Percentiles rank a stretch among this genome's conserved stretches.
phyloP scores from a whole-genome alignment of 2,113 vertebrate species.

The Grus americana region DNA sequence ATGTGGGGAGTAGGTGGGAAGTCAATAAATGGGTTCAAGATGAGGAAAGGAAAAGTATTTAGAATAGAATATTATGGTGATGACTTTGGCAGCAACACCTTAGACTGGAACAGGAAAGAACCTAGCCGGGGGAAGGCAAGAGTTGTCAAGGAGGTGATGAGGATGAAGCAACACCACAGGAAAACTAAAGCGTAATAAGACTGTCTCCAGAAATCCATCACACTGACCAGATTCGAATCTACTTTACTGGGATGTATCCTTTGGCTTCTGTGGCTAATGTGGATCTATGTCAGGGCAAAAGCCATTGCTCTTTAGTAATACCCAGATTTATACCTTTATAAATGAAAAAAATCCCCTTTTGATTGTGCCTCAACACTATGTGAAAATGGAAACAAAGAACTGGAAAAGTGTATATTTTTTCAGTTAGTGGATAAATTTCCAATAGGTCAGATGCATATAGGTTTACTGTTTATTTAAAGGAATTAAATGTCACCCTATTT shows the following conservation, averaged over 20 bases:
- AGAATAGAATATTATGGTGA: not conserved
- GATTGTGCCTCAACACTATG: not conserved
- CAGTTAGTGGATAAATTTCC: not conserved
- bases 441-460: not conserved
- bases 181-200: not conserved
- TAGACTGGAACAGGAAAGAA: not conserved
- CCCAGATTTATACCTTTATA: not conserved
- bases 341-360: not conserved
- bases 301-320: not conserved
- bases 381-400: not conserved
- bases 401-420: not conserved
- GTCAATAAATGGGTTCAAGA: slow-evolving; percentile 4
- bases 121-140: not conserved
- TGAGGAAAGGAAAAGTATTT: slow-evolving; percentile 19
- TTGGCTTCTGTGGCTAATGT: not conserved
- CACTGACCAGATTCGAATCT: not conserved
- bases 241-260: not conserved
- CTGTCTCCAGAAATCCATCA: not conserved
- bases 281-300: not conserved
- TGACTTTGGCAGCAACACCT: slow-evolving; percentile 4
- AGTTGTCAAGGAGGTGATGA: slow-evolving; percentile 1
- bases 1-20: not conserved
- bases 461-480: not conserved
- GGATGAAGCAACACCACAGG: not conserved
- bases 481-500: not conserved